phyloP scores from a whole-genome alignment of 2,113 vertebrate species.

The Notarius quadriscutis region DNA sequence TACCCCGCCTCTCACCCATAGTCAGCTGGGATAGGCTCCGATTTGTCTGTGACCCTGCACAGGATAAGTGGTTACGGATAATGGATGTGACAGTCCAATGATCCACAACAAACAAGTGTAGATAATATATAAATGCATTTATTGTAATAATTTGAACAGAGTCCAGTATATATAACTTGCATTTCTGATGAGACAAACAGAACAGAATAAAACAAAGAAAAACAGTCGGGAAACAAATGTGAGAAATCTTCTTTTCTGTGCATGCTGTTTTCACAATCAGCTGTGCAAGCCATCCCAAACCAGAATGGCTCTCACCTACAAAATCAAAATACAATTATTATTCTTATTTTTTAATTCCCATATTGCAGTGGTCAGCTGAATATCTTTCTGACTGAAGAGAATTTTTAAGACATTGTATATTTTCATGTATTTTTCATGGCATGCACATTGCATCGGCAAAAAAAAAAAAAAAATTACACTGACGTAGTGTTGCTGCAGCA shows the following conservation, averaged over 20 bases:
- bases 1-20: no score
- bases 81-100: neutral
- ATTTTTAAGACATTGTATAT: slow-evolving; percentile 30
- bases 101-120: slow-evolving; percentile 48
- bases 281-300: slow-evolving; percentile 21
- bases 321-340: neutral
- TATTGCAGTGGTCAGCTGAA: slow-evolving; percentile 29
- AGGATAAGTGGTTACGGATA: no score
- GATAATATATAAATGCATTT: slow-evolving; percentile 76
- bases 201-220: slow-evolving; percentile 47
- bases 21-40: no score
- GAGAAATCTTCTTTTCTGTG: slow-evolving; percentile 13
- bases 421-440: slow-evolving; percentile 22
- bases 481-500: neutral
- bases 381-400: slow-evolving; percentile 25
- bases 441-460: slow-evolving; percentile 43
- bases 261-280: slow-evolving; percentile 24
- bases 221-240: slow-evolving; percentile 26
- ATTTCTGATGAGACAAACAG: slow-evolving; percentile 61
- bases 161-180: slow-evolving; percentile 74
- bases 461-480: slow-evolving; percentile 10
- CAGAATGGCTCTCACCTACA: slow-evolving; percentile 25
- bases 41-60: no score
- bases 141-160: slow-evolving; percentile 75
- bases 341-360: neutral